These are phyloP conservation scores for Prosapia bicincta DNA, from an alignment of 2,888 invertebrate genomes.

Conservation along the genomic window DNA sequence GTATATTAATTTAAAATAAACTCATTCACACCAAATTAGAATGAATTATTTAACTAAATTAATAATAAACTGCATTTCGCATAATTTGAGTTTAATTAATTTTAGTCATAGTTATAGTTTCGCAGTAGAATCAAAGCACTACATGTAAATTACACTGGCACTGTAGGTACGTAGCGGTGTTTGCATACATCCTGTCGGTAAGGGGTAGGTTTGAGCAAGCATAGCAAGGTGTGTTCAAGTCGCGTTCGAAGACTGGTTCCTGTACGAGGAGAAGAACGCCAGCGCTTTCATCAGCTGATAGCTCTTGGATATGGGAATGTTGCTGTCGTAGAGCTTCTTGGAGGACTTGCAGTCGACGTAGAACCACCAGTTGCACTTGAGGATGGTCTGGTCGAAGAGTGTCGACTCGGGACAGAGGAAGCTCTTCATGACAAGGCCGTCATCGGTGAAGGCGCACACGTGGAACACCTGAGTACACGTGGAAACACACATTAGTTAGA, in stretches of 20 bases:
- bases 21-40: no score
- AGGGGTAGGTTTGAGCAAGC: not conserved
- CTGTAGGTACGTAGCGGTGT: no score
- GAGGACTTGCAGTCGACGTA: conserved; percentile 87
- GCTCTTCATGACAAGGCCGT: conserved; percentile 85
- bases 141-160: no score
- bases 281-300: conserved; percentile 88
- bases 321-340: conserved; percentile 77
- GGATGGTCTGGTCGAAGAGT: conserved; percentile 84
- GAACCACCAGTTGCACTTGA: conserved; percentile 94
- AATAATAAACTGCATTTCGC: no score
- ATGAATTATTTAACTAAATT: no score
- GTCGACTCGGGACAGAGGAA: conserved; percentile 90
- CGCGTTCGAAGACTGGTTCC: conserved; percentile 49
- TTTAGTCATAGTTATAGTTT: no score
- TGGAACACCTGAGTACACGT: conserved; percentile 90
- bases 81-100: no score
- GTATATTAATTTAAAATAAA: no score
- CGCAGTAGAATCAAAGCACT: no score
- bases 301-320: conserved; percentile 86
- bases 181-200: no score
- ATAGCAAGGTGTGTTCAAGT: conserved; percentile 17
- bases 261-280: conserved; percentile 83
- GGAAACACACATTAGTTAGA: conserved; percentile 36
- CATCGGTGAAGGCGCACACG: conserved; percentile 85